A percentile compares a stretch with the other conserved stretches of the same genome.
These are phyloP conservation scores for Ametastegia equiseti DNA, from an alignment of 2,888 invertebrate species.

Conservation along the genomic window DNA sequence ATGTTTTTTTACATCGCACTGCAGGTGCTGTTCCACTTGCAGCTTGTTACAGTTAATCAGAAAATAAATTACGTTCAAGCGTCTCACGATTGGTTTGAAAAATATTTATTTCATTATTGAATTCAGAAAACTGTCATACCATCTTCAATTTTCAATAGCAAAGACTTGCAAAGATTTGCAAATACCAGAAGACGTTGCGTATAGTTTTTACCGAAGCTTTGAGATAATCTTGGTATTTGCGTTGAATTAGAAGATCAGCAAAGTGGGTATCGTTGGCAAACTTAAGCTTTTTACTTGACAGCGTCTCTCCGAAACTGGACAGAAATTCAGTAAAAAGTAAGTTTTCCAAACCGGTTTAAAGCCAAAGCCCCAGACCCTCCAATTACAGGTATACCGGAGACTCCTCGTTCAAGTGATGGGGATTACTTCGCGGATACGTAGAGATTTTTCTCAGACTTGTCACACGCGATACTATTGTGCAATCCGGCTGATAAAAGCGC, in stretches of 20 bases:
- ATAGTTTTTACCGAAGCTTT: background rate
- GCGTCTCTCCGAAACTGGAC: constrained; percentile 10
- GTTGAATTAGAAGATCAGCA: background rate
- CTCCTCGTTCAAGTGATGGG: constrained; percentile 27
- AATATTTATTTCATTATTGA: no score
- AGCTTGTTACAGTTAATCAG: no score
- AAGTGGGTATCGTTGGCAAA: constrained; percentile 19
- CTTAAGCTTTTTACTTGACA: constrained; percentile 25
- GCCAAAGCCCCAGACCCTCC: constrained; percentile 17
- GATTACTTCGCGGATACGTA: constrained; percentile 33
- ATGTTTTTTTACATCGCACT: no score
- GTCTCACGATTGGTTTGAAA: no score
- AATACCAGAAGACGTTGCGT: no score
- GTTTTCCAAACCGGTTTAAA: constrained; percentile 36
- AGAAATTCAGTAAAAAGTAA: constrained; percentile 39
- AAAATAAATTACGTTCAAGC: no score
- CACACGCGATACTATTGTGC: constrained; percentile 23
- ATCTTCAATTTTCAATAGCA: no score
- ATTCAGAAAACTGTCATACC: no score
- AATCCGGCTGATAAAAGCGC: constrained; percentile 5
- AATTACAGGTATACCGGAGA: constrained; percentile 34
- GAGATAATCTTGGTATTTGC: background rate
- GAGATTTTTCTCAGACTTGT: constrained; percentile 34
- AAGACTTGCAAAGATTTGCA: no score
- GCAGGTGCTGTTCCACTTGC: no score